Conservation (phyloP, 2,113 vertebrate species). For the Tapirus terrestris region DNA sequence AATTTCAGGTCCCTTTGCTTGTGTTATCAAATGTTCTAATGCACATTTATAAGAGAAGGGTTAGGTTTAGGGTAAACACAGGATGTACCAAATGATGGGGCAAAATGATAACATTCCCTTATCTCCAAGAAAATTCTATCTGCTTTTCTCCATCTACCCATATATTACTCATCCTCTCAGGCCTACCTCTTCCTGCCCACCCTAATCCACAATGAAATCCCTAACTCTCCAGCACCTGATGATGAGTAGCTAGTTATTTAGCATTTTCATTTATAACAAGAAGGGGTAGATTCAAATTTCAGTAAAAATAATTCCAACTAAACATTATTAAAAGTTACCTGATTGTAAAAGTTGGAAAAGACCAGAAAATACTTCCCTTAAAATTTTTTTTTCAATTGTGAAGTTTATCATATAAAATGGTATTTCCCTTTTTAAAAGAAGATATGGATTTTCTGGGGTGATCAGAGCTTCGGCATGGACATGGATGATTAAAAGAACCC, state of each 20-base stretch:
- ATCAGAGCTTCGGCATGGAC: not conserved
- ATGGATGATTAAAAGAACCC: not conserved
- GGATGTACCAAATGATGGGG: not conserved
- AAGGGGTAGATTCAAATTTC: not conserved
- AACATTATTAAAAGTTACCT: not conserved
- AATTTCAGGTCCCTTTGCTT: no score
- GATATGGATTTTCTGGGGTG: not conserved
- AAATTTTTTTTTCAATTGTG: not conserved
- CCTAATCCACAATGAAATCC: not conserved
- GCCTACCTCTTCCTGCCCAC: not conserved
- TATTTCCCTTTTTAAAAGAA: conserved; percentile 25
- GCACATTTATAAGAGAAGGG: no score
- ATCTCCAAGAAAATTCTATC: not conserved
- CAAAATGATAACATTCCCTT: not conserved
- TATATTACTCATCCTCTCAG: not conserved
- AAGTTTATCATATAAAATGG: not conserved
- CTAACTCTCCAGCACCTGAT: not conserved
- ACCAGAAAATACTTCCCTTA: not conserved
- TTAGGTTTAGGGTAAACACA: not conserved
- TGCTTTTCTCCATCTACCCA: not conserved
- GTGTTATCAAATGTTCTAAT: no score
- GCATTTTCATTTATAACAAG: conserved; percentile 34
- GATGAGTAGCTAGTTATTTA: not conserved
- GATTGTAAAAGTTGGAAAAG: not conserved
- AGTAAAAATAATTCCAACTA: conserved; percentile 28